Evolutionary conservation across 2,888 invertebrate genomes (phyloP).

Genomic region (Pandemis heparana): DNA sequence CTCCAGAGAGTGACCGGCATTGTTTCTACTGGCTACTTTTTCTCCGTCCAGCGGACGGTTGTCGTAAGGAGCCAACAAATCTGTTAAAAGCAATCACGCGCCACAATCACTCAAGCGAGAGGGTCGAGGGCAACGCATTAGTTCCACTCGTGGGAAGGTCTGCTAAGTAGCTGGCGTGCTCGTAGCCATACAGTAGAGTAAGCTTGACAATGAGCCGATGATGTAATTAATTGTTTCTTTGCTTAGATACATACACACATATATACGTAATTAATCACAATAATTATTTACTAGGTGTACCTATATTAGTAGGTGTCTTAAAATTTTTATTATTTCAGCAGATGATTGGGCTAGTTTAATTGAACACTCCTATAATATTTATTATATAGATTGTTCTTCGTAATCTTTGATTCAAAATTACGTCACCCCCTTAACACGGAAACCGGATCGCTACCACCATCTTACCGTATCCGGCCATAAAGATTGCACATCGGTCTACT

Average conservation of each 20-base stretch:
- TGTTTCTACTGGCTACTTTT: background rate
- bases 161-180: background rate
- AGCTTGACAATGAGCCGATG: background rate
- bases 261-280: background rate
- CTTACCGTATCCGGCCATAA: no score
- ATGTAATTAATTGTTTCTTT: conserved; percentile 6
- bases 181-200: background rate
- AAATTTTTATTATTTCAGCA: no score
- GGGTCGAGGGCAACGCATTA: background rate
- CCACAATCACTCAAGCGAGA: conserved; percentile 5
- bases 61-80: background rate
- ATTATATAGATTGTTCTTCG: no score
- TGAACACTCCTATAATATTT: no score
- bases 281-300: no score
- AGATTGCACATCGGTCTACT: no score
- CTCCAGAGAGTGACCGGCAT: background rate
- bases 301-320: no score
- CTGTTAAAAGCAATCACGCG: conserved; percentile 7
- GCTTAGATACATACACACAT: background rate
- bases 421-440: no score
- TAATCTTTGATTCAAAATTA: no score
- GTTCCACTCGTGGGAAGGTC: conserved; percentile 1
- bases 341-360: no score
- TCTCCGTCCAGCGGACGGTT: background rate
- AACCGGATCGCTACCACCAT: no score